Evolutionary conservation across 2,113 vertebrate species (phyloP), one percentile per base, ranked within the genome.

Genomic region (Cariama cristata): DNA sequence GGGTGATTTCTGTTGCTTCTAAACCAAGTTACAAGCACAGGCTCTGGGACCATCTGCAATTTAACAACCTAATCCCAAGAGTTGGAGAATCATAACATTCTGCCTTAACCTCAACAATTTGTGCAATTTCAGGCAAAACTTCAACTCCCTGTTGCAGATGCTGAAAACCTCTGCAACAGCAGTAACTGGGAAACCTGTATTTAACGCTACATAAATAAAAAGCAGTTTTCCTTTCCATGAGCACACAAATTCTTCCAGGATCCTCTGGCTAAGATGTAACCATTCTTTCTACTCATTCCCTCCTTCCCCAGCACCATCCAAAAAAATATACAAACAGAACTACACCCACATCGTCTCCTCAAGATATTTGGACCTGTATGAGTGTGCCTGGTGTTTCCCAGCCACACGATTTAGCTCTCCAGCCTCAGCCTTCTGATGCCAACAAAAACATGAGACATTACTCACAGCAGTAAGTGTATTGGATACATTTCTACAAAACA

Each of bases 281-380:
- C 40, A 40, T 69, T 88, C 74, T 62, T 93, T 42, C 45, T 93
- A 32, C 32, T 80, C 53, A 50, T 38, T 80, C 82, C 26, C 20
- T 69, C 74, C 67, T 90, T 93, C 50, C 42, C 17, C 45, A 7
- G 2, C 42, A 47, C 50, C 42, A 88, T 67, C 74, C 66, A 86
- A 93, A 90, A 95, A 86, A 93, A 85, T 14, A 91, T 2, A 74
- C 86, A 95, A 88, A 75, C 69, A 91, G 56, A 96, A 79, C 92
- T 92, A 91, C 83, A 92, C 83, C 80, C 94, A 91, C 86, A 93
- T 67, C 7, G 4, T 93, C 94, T 97, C 79, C 88, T 86, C 75
- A 74, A 93, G 86, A 67, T 82, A 96, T 30, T 0, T 89, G 81
- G 62, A 72, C 26, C 42, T 2, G 0, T 55, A 12, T 12, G 42